Conservation (phyloP, 2,113 vertebrate species). For the Calonectris borealis region DNA sequence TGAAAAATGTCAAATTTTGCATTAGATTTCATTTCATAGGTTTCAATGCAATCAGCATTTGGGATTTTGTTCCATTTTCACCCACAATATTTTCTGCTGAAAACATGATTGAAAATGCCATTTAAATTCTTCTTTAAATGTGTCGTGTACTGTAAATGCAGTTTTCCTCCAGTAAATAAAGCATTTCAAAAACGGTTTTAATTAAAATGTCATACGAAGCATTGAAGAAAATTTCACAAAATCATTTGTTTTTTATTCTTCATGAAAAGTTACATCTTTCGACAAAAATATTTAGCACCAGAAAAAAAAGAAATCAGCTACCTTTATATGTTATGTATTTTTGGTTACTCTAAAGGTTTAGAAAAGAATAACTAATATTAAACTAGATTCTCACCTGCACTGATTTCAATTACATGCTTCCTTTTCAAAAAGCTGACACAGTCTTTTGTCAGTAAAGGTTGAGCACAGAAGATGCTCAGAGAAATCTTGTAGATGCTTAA, state of each 20-base stretch:
- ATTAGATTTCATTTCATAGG: background rate
- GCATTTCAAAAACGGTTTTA: slow-evolving; percentile 31
- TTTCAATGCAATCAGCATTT: background rate
- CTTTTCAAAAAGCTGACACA: background rate
- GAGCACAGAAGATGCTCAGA: background rate
- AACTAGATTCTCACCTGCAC: background rate
- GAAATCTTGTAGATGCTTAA: background rate
- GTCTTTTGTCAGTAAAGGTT: background rate
- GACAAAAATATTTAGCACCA: background rate
- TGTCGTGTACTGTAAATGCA: background rate
- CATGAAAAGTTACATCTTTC: background rate
- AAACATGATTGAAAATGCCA: background rate
- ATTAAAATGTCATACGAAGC: slow-evolving; percentile 25
- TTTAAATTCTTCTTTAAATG: background rate
- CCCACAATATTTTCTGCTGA: background rate
- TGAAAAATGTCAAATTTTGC: background rate
- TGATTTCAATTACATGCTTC: background rate
- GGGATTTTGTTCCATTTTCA: slow-evolving; percentile 2
- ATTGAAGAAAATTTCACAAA: background rate
- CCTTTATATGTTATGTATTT: background rate
- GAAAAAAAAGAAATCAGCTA: background rate
- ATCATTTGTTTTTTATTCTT: background rate
- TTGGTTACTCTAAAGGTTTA: background rate
- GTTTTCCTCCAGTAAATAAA: slow-evolving; percentile 44
- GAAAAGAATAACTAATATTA: background rate